Evolutionary conservation across 2,113 vertebrate genomes (phyloP), one percentile per base, ranked within the genome.

Genomic region (Anoura caudifer): DNA sequence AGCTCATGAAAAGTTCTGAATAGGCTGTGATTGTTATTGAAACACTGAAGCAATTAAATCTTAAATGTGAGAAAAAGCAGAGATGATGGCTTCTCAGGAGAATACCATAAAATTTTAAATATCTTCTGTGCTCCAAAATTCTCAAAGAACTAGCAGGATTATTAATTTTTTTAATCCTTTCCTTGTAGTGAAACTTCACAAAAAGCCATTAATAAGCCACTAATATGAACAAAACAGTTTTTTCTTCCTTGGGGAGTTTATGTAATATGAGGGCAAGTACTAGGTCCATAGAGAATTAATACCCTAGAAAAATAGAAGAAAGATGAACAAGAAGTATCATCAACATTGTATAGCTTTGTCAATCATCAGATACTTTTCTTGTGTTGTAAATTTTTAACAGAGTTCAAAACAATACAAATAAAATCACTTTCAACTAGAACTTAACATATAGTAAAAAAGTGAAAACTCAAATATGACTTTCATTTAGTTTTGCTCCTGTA

Each of bases 21-120:
- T 76, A 94, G 50, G 56, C 26, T 92, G 4, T 92, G 92, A 92
- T 80, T 92, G 73, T 79, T 94, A 87, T 41, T 87, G 63, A 92
- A 96, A 92, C 69, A 95, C 24, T 4, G 33, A 84, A 38, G 56
- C 80, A 95, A 96, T 94, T 96, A 96, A 96, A 87, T 80, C 75
- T 97, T 87, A 88, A 95, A 36, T 17, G 2, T 52, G n/a, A 94
- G 43, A 52, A 90, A 87, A 94, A 56, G n/a, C 50, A 94, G 73
- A 79, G 17, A 95, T 28, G 17, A 45, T 73, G 63, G 52, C 9
- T 75, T 90, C 87, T 41, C 16, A 20, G 36, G 54, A 97, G 85
- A 95, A 67, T 6, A 13, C 33, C 69, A 72, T 89, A 67, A 86
- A 95, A 95, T 41, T 87, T 95, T 89, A 69, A 96, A 67, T 67